Conservation (phyloP, 2,113 vertebrate genomes). For the Mirza zaza region DNA sequence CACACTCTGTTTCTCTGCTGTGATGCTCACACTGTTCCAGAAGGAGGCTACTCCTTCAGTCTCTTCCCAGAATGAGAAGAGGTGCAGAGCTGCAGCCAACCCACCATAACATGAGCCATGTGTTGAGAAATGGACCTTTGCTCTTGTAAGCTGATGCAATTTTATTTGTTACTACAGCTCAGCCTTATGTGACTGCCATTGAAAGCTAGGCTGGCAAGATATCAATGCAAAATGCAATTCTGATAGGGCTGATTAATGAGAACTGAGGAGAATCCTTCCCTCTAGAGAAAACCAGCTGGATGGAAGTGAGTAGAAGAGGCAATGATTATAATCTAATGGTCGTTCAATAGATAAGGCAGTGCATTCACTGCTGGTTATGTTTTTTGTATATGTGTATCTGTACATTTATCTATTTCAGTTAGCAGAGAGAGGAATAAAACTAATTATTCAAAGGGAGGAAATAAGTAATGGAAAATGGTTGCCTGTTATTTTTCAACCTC, state of each 20-base stretch:
- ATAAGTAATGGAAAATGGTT: neutral
- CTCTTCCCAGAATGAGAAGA: neutral
- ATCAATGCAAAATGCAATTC: neutral
- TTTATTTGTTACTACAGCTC: neutral
- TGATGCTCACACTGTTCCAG: neutral
- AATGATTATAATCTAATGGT: neutral
- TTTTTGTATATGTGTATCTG: neutral
- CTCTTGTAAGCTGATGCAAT: neutral
- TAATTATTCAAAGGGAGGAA: neutral
- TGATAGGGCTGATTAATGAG: neutral
- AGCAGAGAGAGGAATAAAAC: neutral
- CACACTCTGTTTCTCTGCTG: neutral
- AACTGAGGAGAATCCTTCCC: neutral
- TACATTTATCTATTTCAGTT: neutral
- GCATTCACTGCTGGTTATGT: neutral
- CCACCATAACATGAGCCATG: neutral
- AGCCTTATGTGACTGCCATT: neutral
- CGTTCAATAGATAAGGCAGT: neutral
- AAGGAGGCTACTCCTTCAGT: neutral
- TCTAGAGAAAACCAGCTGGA: neutral
- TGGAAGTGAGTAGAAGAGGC: slow-evolving; percentile 1
- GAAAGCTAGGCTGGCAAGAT: slow-evolving; percentile 21
- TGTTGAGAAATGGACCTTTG: neutral
- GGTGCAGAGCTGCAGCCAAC: neutral
- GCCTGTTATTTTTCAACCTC: neutral